Evolutionary conservation across 2,797 vertebrate species (phyloP).

Genomic region (Leptatherina wallacei): DNA sequence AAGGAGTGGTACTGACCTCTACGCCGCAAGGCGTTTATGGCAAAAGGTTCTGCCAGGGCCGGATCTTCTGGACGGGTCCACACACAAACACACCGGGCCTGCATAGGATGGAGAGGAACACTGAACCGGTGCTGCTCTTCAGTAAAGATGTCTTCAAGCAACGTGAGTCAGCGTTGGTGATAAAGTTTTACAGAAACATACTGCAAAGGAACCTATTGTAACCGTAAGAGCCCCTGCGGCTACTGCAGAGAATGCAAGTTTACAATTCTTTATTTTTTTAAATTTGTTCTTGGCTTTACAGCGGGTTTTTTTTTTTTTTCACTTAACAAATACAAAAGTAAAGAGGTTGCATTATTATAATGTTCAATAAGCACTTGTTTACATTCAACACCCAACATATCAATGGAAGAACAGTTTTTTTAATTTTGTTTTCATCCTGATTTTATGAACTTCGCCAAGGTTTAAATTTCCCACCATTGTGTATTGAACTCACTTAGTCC

Average conservation of each 20-base stretch:
- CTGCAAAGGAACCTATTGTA: background rate
- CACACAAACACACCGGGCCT: constrained; percentile 51
- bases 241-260: background rate
- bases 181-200: background rate
- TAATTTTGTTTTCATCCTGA: background rate
- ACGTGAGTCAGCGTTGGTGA: constrained; percentile 68
- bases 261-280: background rate
- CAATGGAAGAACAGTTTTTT: background rate
- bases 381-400: background rate
- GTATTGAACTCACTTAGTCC: background rate
- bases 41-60: constrained; percentile 82
- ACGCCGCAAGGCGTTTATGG: constrained; percentile 84
- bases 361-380: background rate
- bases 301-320: background rate
- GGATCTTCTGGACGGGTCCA: constrained; percentile 86
- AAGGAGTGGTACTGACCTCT: constrained; percentile 85
- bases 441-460: no score
- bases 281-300: background rate
- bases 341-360: background rate
- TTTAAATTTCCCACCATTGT: background rate
- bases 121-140: constrained; percentile 78
- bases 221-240: background rate
- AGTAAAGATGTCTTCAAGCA: constrained; percentile 77
- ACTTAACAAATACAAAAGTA: background rate
- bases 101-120: constrained; percentile 82